These are phyloP conservation scores for Buceros bicornis DNA, from an alignment of 2,797 vertebrate species.

Conservation along the genomic window DNA sequence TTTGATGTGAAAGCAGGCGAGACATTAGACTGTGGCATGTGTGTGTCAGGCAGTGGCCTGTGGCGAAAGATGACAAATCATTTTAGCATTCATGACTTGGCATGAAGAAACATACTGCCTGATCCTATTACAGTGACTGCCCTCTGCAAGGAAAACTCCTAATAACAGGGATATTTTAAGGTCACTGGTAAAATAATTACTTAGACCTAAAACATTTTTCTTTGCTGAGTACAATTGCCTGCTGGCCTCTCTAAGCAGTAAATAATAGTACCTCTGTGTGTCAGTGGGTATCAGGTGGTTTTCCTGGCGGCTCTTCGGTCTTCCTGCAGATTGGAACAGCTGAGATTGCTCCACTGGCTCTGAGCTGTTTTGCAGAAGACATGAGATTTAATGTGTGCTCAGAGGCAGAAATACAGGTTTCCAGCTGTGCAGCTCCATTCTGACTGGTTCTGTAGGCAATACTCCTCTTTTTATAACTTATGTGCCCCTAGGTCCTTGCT, in stretches of 20 bases:
- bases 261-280: slow-evolving; percentile 40
- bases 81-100: slow-evolving; percentile 61
- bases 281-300: slow-evolving; percentile 20
- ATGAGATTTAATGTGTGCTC: background rate
- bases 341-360: background rate
- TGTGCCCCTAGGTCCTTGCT: background rate
- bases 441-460: background rate
- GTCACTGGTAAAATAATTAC: slow-evolving; percentile 36
- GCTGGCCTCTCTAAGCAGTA: background rate
- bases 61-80: slow-evolving; percentile 54
- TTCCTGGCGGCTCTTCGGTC: background rate
- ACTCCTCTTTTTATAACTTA: background rate
- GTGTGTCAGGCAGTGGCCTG: slow-evolving; percentile 56
- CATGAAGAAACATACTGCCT: slow-evolving; percentile 52
- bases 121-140: slow-evolving; percentile 49
- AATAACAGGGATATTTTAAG: slow-evolving; percentile 46
- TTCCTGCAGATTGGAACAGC: background rate
- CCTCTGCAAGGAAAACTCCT: slow-evolving; percentile 23
- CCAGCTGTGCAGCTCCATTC: background rate
- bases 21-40: slow-evolving; percentile 15
- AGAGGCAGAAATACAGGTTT: background rate
- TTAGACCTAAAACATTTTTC: slow-evolving; percentile 5
- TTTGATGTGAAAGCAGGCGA: slow-evolving; percentile 45
- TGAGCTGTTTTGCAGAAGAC: background rate
- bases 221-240: background rate